phyloP scores from a whole-genome alignment of 2,888 invertebrate genomes.

The Meteorus cinctellus region DNA sequence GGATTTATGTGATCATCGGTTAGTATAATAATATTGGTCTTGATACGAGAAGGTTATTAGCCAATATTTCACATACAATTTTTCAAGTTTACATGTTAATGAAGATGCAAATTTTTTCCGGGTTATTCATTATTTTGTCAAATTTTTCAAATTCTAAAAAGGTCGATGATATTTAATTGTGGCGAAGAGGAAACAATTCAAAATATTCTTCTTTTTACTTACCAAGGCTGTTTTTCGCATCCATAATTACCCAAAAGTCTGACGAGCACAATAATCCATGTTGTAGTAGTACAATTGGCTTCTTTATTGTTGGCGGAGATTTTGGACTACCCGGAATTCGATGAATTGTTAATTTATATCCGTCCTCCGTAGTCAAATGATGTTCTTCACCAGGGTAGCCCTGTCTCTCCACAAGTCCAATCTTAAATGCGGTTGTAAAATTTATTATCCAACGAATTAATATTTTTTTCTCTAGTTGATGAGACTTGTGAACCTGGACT shows the following conservation, averaged over 20 bases:
- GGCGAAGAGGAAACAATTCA: not conserved
- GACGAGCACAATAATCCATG: conserved; percentile 64
- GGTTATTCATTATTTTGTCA: not conserved
- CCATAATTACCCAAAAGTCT: conserved; percentile 64
- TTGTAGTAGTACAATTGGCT: conserved; percentile 60
- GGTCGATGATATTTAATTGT: not conserved
- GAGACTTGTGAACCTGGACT: no score
- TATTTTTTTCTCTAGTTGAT: no score
- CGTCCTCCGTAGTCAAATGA: conserved; percentile 61
- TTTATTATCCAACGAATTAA: no score
- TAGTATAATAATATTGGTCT: not conserved
- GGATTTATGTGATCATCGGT: not conserved
- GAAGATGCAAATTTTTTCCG: not conserved
- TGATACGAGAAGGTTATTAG: not conserved
- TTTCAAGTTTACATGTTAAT: not conserved
- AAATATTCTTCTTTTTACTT: conserved; percentile 39
- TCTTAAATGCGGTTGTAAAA: conserved; percentile 42
- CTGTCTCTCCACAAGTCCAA: conserved; percentile 57
- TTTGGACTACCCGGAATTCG: conserved; percentile 62
- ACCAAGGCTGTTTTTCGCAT: conserved; percentile 66
- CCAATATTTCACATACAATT: not conserved
- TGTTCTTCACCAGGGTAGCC: conserved; percentile 65
- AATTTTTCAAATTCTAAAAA: not conserved
- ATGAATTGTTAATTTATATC: conserved; percentile 61
- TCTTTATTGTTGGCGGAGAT: conserved; percentile 50